Percentiles rank a stretch among this genome's conserved stretches.
phyloP scores from a whole-genome alignment of 53 echinoderm and acorn worm species.

The Luidia sarsii region DNA sequence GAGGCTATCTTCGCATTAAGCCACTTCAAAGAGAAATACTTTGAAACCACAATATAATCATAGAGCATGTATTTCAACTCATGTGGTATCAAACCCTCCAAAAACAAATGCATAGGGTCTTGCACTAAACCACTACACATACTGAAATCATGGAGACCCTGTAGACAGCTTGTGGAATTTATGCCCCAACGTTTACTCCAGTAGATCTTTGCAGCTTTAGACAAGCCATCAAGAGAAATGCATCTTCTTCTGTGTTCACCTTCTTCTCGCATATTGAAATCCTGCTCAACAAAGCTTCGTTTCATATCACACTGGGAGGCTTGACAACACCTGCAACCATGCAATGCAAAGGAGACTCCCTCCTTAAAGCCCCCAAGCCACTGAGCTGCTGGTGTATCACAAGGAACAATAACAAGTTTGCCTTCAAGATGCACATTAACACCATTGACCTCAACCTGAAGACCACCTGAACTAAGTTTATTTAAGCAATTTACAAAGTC shows the following conservation, averaged over 20 bases:
- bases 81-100: slow-evolving; percentile 72
- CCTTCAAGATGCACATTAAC: slow-evolving; percentile 47
- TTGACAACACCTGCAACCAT: slow-evolving; percentile 65
- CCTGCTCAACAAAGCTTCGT: slow-evolving; percentile 37
- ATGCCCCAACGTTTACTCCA: slow-evolving; percentile 84
- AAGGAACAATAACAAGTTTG: slow-evolving; percentile 52
- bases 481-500: slow-evolving; percentile 59
- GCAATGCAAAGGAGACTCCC: slow-evolving; percentile 66
- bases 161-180: slow-evolving; percentile 59
- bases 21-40: slow-evolving; percentile 68
- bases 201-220: slow-evolving; percentile 44
- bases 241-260: slow-evolving; percentile 59
- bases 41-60: slow-evolving; percentile 40
- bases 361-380: slow-evolving; percentile 83
- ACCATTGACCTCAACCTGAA: slow-evolving; percentile 45
- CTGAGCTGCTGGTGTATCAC: slow-evolving; percentile 74
- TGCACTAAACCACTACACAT: slow-evolving; percentile 62
- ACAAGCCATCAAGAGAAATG: slow-evolving; percentile 23
- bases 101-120: slow-evolving; percentile 74
- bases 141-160: slow-evolving; percentile 45
- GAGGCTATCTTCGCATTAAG: slow-evolving; percentile 53
- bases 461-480: slow-evolving; percentile 51
- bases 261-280: slow-evolving; percentile 47
- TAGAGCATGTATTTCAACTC: slow-evolving; percentile 66
- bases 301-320: slow-evolving; percentile 53